Evolutionary conservation across 2,888 invertebrate species (phyloP).

Genomic region (Mimachlamys varia): DNA sequence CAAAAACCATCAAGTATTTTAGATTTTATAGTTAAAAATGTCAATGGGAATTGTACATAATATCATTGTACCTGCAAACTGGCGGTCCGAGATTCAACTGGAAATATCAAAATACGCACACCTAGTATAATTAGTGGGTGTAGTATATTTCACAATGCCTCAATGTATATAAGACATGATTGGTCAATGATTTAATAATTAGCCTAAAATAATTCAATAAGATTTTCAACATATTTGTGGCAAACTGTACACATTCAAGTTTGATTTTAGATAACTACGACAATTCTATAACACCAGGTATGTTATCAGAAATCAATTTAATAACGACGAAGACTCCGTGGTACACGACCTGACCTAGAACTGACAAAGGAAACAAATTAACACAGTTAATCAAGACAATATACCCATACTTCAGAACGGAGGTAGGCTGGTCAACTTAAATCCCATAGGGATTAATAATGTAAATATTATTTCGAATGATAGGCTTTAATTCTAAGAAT

Average conservation of each 20-base stretch:
- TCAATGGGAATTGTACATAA: background rate
- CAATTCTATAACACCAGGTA: background rate
- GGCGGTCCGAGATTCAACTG: background rate
- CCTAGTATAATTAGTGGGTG: background rate
- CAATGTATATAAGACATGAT: background rate
- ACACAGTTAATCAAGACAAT: background rate
- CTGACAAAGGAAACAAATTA: background rate
- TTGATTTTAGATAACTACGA: background rate
- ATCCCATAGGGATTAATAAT: background rate
- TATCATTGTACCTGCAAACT: background rate
- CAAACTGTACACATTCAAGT: background rate
- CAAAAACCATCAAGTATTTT: background rate
- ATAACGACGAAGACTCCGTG: background rate
- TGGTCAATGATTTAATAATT: background rate
- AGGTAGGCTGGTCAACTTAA: background rate
- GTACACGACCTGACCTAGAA: background rate
- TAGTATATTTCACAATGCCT: background rate
- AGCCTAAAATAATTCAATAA: background rate
- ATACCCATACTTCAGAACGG: background rate
- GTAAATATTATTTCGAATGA: too few species aligned
- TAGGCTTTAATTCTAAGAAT: too few species aligned
- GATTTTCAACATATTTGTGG: conserved; percentile 11
- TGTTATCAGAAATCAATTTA: background rate
- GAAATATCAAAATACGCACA: background rate
- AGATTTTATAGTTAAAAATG: background rate